Conservation (phyloP, 2,797 vertebrate species). For the Acipenser transmontanus region DNA sequence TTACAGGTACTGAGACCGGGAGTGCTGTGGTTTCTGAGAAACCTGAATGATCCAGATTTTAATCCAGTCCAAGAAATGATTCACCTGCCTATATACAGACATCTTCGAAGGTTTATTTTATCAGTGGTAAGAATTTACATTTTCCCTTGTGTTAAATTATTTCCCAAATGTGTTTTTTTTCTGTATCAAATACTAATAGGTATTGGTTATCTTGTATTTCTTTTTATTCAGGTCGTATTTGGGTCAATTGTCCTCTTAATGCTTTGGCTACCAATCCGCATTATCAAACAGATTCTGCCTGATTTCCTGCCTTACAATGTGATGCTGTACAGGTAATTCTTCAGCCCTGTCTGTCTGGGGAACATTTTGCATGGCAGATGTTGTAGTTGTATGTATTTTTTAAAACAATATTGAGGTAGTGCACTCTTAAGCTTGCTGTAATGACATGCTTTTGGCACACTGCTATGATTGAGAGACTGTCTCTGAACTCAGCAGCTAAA, state of each 20-base stretch:
- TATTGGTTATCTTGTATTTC: neutral
- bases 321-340: constrained; percentile 86
- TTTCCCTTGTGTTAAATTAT: neutral
- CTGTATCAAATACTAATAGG: neutral
- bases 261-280: constrained; percentile 92
- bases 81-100: constrained; percentile 89
- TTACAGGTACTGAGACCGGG: constrained; percentile 86
- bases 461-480: too few species aligned
- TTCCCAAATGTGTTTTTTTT: too few species aligned
- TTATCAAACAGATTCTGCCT: constrained; percentile 82
- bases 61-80: constrained; percentile 98
- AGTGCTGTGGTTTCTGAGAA: constrained; percentile 93
- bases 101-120: constrained; percentile 89
- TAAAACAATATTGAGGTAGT: too few species aligned
- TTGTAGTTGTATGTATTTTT: too few species aligned
- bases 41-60: constrained; percentile 94
- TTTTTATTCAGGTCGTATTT: constrained; percentile 76
- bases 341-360: too few species aligned
- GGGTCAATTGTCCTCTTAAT: constrained; percentile 92
- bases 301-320: constrained; percentile 92
- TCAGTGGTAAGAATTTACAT: constrained; percentile 78
- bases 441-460: too few species aligned
- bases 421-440: too few species aligned
- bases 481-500: too few species aligned
- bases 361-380: too few species aligned